A percentile compares a stretch with the other conserved stretches of the same genome.
phyloP scores from a whole-genome alignment of 2,797 vertebrate genomes.

The Rhinatrema bivittatum region DNA sequence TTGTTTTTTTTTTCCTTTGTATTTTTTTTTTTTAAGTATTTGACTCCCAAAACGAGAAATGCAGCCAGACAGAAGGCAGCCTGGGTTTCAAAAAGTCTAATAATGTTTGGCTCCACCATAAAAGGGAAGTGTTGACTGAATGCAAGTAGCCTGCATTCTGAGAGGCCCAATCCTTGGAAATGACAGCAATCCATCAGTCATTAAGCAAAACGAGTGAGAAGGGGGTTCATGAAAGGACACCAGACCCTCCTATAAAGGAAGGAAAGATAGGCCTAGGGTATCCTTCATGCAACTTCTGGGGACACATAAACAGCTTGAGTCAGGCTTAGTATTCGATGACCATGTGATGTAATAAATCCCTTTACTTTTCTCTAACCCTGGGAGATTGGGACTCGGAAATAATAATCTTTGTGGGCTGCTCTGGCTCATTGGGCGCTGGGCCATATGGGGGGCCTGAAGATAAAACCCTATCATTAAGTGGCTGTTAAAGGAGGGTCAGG shows the following conservation, averaged over 20 bases:
- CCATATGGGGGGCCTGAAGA: slow-evolving; percentile 28
- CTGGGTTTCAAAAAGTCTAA: slow-evolving; percentile 61
- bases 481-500: slow-evolving; percentile 14
- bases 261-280: no score
- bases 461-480: slow-evolving; percentile 27
- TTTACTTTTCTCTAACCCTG: no score
- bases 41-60: slow-evolving; percentile 57
- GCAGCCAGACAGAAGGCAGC: slow-evolving; percentile 63
- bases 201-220: not conserved
- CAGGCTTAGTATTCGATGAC: not conserved
- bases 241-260: not conserved
- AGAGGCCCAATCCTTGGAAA: slow-evolving; percentile 21
- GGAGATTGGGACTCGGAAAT: no score
- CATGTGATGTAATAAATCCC: no score
- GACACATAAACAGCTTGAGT: not conserved
- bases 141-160: slow-evolving; percentile 44
- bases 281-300: not conserved
- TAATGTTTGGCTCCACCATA: slow-evolving; percentile 64
- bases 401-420: no score
- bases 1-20: no score
- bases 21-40: slow-evolving; percentile 56
- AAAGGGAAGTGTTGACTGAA: slow-evolving; percentile 66
- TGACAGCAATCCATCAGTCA: slow-evolving; percentile 32
- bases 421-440: slow-evolving; percentile 46
- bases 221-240: slow-evolving; percentile 9